These are phyloP conservation scores for Colossoma macropomum DNA, from an alignment of 2,113 vertebrate species.

Conservation along the genomic window DNA sequence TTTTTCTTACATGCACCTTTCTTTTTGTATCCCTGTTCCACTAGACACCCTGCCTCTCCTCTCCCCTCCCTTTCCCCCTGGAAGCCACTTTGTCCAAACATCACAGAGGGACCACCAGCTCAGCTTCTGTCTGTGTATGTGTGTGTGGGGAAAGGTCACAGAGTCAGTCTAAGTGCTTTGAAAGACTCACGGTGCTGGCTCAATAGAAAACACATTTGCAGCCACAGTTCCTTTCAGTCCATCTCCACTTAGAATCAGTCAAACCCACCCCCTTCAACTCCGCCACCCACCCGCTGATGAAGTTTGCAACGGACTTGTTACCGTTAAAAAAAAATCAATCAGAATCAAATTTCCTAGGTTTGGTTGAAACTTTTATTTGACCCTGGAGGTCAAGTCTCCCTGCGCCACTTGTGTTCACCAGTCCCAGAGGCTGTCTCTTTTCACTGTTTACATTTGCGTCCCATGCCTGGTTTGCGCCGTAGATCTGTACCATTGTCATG, in stretches of 20 bases:
- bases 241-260: constrained; percentile 14
- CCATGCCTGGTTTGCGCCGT: no score
- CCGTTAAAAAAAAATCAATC: constrained; percentile 43
- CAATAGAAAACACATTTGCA: constrained; percentile 58
- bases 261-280: neutral
- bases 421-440: neutral
- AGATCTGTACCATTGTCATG: no score
- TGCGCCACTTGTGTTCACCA: neutral
- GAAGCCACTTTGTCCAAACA: constrained; percentile 21
- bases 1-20: neutral
- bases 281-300: constrained; percentile 30
- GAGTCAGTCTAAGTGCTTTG: constrained; percentile 29
- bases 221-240: neutral
- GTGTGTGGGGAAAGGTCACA: constrained; percentile 4
- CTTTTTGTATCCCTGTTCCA: neutral
- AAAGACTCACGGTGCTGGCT: constrained; percentile 41
- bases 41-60: neutral
- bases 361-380: constrained; percentile 32
- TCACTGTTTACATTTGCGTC: no score
- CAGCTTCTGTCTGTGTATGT: neutral
- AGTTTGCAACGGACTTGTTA: constrained; percentile 39
- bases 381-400: constrained; percentile 10
- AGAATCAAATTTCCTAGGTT: constrained; percentile 33
- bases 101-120: constrained; percentile 3
- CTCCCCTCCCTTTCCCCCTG: neutral